Evolutionary conservation across 30 jellyfish, hydroid and myxozoan species (phyloP).

Genomic region (Turritopsis dohrnii): DNA sequence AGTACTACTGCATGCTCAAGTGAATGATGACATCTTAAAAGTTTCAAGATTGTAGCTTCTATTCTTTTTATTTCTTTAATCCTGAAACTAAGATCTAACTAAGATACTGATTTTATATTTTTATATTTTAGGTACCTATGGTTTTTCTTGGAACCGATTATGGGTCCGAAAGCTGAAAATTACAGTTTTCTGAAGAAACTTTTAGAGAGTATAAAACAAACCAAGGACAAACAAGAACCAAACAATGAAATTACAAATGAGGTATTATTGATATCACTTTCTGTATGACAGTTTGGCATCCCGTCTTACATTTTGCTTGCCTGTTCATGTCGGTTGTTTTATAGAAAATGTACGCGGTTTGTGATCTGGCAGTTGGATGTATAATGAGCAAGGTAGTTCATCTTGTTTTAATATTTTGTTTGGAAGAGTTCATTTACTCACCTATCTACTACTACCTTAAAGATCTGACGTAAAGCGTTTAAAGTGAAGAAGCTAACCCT

Average conservation of each 20-base stretch:
- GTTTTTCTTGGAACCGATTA: conserved; percentile 87
- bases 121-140: conserved; percentile 53
- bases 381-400: conserved; percentile 75
- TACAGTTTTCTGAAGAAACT: conserved; percentile 79
- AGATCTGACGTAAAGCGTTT: too few species aligned
- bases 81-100: background rate
- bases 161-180: conserved; percentile 86
- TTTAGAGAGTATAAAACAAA: conserved; percentile 72
- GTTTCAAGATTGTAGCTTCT: background rate
- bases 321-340: background rate
- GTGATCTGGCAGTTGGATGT: conserved; percentile 72
- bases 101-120: background rate
- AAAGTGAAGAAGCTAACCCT: too few species aligned
- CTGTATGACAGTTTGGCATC: background rate
- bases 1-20: background rate
- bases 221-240: conserved; percentile 62
- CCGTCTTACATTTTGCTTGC: background rate
- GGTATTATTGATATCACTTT: conserved; percentile 29
- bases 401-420: too few species aligned
- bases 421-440: too few species aligned
- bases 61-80: background rate
- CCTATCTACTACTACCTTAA: too few species aligned
- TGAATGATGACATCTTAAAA: too few species aligned
- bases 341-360: conserved; percentile 69
- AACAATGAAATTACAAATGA: conserved; percentile 65